These are phyloP conservation scores for Aricia artaxerxes DNA, from an alignment of 2,888 invertebrate genomes.

Conservation along the genomic window DNA sequence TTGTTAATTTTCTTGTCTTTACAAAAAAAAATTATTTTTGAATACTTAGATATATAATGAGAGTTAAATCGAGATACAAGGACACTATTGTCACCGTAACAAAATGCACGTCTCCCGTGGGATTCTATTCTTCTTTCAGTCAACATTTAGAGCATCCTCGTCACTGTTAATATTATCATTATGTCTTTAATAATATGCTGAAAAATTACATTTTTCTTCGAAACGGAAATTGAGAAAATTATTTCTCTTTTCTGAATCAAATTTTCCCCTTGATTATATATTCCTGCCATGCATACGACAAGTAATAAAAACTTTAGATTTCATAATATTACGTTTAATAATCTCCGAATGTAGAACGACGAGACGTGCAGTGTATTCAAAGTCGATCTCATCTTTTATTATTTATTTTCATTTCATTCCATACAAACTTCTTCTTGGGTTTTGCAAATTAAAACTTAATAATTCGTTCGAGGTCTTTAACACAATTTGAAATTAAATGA, in stretches of 20 bases:
- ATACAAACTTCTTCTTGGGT: not conserved
- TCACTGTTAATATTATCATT: too few species aligned
- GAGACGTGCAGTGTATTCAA: not conserved
- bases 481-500: too few species aligned
- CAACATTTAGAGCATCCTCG: too few species aligned
- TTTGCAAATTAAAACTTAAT: not conserved
- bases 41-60: too few species aligned
- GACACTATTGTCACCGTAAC: too few species aligned
- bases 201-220: not conserved
- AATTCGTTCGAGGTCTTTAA: not conserved
- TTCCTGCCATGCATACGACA: constrained; percentile 8
- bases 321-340: constrained; percentile 20
- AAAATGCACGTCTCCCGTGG: too few species aligned
- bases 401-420: not conserved
- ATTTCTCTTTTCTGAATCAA: not conserved
- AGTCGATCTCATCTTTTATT: not conserved
- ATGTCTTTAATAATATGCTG: not conserved
- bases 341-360: not conserved
- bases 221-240: not conserved
- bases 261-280: not conserved
- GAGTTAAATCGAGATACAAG: too few species aligned
- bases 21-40: too few species aligned
- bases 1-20: too few species aligned
- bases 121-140: too few species aligned
- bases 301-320: constrained; percentile 16